Base-by-base conservation (phyloP, 2,888 invertebrate species). In the Leptodirus hochenwartii region DNA sequence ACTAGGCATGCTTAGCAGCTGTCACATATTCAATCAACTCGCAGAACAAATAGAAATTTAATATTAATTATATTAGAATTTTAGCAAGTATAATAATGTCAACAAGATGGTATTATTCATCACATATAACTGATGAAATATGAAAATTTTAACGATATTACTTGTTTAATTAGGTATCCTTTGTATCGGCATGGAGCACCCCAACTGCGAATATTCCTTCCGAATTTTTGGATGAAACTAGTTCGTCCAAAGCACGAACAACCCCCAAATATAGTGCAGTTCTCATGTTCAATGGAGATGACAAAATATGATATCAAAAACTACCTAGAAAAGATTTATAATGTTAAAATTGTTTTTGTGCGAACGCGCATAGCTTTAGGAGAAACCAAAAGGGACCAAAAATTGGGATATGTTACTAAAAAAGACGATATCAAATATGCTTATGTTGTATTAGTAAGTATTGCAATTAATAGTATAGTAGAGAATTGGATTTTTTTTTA, bases 151-250 rank as follows among this genome's bases (percentile, higher is more conserved):
- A n/a, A n/a, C n/a, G n/a, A n/a, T n/a, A n/a, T n/a, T n/a, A n/a
- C n/a, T n/a, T n/a, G n/a, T n/a, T n/a, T n/a, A n/a, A n/a, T 29
- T 25, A 81, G 84, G 72, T 93, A 93, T 59, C 93, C 91, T 2
- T 47, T 90, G 17, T 93, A 84, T 55, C 79, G 80, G 54, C 71
- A 68, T 51, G 95, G 95, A 9, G 84, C 85, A 53, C 95, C 96
- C n/a, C 95, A 95, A 49, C 58, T 87, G 17, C 62, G 95, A 34
- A 66, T 95, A 6, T 91, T 88, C 54, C 58, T 98, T 17, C 95
- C 96, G 1, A 88, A 95, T 53, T 96, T 96, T 58, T 96, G 90
- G 88, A 73, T 98, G 75, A 95, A 93, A 59, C 47, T 95, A 11
- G 68, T 95, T 1, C 65, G 71, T 31, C 74, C 85, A 2, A 45